phyloP scores from a whole-genome alignment of 2,797 vertebrate genomes.

The Avahi laniger region DNA sequence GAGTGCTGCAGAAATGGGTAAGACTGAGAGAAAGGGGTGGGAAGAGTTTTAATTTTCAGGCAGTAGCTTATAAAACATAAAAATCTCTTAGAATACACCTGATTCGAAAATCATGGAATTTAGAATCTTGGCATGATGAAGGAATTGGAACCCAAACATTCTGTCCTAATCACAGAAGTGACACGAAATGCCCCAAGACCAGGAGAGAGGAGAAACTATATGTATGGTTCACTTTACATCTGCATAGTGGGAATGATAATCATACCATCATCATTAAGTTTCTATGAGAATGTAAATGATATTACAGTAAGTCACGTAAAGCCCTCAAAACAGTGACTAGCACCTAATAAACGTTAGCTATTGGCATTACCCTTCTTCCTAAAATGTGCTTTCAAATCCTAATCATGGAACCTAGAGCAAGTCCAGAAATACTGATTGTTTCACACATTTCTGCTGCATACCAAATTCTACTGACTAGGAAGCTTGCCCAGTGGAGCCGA shows the following conservation, averaged over 20 bases:
- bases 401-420: neutral
- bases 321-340: neutral
- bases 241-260: neutral
- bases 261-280: neutral
- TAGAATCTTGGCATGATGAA: neutral
- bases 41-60: neutral
- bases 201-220: neutral
- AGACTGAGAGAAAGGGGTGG: neutral
- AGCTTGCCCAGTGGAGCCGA: neutral
- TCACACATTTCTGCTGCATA: neutral
- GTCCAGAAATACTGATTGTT: conserved; percentile 14
- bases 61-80: neutral
- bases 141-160: neutral
- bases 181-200: neutral
- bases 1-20: neutral
- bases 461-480: neutral
- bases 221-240: neutral
- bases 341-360: neutral
- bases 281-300: neutral
- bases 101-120: neutral
- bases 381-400: neutral
- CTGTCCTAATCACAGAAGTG: neutral
- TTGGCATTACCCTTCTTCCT: neutral
- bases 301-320: neutral
- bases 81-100: neutral